Conservation (phyloP, 2,888 invertebrate species). For the Meteorus colon region DNA sequence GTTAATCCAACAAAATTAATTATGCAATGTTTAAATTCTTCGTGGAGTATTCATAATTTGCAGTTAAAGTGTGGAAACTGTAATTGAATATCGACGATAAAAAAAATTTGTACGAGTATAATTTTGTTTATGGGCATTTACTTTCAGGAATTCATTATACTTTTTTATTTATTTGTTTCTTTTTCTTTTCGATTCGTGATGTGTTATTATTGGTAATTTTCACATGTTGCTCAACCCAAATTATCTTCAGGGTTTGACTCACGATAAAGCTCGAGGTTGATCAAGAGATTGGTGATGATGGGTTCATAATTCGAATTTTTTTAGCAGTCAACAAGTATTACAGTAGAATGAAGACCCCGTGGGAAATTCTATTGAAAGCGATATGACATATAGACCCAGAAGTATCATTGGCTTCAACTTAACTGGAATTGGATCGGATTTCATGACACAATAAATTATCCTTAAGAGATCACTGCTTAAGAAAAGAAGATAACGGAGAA, state of each 20-base stretch:
- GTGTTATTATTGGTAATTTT: too few relatives aligned
- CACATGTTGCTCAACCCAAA: neutral
- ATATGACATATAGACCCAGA: neutral
- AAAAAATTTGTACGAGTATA: neutral
- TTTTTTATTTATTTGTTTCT: neutral
- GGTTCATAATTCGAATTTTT: neutral
- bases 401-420: neutral
- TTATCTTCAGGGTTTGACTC: neutral
- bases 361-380: neutral
- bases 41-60: neutral
- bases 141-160: neutral
- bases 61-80: neutral
- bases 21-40: constrained; percentile 3
- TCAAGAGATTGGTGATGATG: neutral
- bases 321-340: neutral
- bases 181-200: too few relatives aligned
- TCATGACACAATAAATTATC: neutral
- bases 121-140: neutral
- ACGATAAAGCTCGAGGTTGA: neutral
- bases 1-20: constrained; percentile 3
- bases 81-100: neutral
- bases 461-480: neutral
- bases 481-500: neutral
- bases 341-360: neutral
- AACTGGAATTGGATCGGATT: neutral